Percentiles rank a stretch among this genome's conserved stretches.
Conservation (phyloP, 2,113 vertebrate species). For the Miniopterus natalensis region DNA sequence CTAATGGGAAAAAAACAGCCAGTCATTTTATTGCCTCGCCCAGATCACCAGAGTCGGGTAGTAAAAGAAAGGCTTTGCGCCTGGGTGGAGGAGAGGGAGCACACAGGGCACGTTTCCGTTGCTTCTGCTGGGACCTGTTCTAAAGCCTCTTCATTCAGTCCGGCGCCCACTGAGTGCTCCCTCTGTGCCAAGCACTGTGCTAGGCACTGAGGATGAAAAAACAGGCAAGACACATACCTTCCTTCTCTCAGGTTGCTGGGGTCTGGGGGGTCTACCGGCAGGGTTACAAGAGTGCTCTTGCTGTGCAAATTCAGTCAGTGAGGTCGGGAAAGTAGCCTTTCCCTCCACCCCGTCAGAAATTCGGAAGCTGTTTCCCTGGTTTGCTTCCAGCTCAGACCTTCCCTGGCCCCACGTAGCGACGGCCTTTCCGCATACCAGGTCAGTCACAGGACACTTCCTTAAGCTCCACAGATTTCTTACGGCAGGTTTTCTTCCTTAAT, state of each 20-base stretch:
- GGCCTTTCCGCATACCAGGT: background rate
- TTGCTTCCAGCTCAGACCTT: background rate
- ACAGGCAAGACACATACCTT: accelerated
- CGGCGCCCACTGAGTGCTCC: accelerated
- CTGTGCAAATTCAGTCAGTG: background rate
- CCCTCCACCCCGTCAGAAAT: background rate
- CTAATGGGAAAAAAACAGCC: background rate
- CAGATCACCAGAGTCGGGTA: background rate
- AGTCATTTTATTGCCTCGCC: background rate
- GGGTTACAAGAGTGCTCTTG: background rate
- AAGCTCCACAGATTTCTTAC: background rate
- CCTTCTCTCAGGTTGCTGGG: background rate
- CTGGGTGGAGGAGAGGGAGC: too few relatives aligned
- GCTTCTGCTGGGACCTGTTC: background rate
- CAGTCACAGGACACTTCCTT: background rate
- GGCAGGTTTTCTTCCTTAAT: background rate
- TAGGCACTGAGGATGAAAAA: background rate
- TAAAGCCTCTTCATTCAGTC: background rate
- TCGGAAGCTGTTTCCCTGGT: background rate
- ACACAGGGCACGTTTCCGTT: background rate
- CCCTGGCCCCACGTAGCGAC: background rate
- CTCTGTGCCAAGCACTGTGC: background rate
- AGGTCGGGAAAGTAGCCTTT: background rate
- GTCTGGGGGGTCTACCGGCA: background rate
- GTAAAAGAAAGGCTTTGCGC: background rate